Evolutionary conservation across 2,888 invertebrate species (phyloP), one percentile per base, ranked within the genome.

Genomic region (Ametastegia equiseti): DNA sequence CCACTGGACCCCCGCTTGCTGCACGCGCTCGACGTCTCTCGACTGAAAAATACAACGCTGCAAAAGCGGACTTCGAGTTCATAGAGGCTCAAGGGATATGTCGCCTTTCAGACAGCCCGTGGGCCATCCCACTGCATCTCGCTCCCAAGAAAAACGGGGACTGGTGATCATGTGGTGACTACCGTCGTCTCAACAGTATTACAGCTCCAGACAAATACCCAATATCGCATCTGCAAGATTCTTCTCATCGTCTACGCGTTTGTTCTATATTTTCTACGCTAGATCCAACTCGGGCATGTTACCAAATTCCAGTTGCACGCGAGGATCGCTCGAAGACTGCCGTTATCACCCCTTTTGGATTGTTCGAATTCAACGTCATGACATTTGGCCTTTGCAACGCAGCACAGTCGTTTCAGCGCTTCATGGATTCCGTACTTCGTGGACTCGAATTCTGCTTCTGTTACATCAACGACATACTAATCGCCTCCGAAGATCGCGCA

Each of bases 131-230:
- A 3, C 82, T 87, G 0, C 86, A 85, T 79, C 78, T 85, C 30
- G 84, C 82, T 5, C 83, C 81, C 2, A 87, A 86, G 63, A 80
- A 82, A 42, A 54, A 82, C 33, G 85, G 85, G 23, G 77, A 84
- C 2, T 87, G 85, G 85, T 27, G 88, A 11, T 84, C 85, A 0
- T 88, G 89, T 67, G 87, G 87, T 0, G 86, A 89, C 60, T 90
- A 87, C 78, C 79, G 88, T 0, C 30, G 69, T 4, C 82, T 89
- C 1, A 89, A 88, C 60, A 60, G 75, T 0, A 39, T 78, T 3
- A 90, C 88, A 0, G 80, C 83, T 1, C 86, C 87, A 0, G 88
- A 89, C 73, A 50, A 85, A 13, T 87, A 88, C 80, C 88, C 87
- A 3, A 63, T 89, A 2, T 86, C 86, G 1, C 85, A 87, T 50